Base-by-base conservation (phyloP, 1,140 invertebrate species). In the Nautilus pompilius region DNA sequence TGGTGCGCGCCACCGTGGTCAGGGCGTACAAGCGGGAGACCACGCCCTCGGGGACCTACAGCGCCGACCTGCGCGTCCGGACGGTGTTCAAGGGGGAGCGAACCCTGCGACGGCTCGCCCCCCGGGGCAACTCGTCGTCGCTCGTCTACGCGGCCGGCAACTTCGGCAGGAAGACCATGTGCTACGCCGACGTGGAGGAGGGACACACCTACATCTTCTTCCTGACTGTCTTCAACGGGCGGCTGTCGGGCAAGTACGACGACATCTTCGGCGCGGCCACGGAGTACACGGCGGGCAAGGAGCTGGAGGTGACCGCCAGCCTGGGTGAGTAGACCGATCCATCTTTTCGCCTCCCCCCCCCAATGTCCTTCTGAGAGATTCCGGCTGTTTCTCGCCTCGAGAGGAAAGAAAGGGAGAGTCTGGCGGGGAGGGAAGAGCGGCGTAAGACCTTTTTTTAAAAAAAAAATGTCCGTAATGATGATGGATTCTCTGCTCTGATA, bases 91-190 rank as follows among this genome's bases (percentile, higher is more conserved):
- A 79, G 60, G 79, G 77, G 28, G 56, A 65, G 32, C 64, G 72
- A 20, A 45, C 72, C 8, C 24, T 78, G 10, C 48, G 62, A 15
- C 63, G 68, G 34, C 26, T 22, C 5, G 17, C 10, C 22, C 30
- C 34, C 15, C 61, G 65, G 58, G 22, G 32, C 15, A 10, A 46
- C 24, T 5, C 13, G 13, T 8, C 33, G 30, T 65, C 45, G n/a
- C 28, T 57, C 22, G 64, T 74, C 5, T 80, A 73, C 64, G 78
- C 75, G 60, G 64, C 80, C 55, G 75, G 74, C 54, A 82, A 82
- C 68, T 82, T 82, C 57, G 80, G 80, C n/a, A 77, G 78, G 65
- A 78, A 76, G 56, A 70, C 73, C 33, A 70, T 74, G 70, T 82
- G 80, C 56, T 80, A 80, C 58, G 74, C 80, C 17, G 80, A 82